Evolutionary conservation across 1,140 invertebrate species (phyloP), one percentile per base, ranked within the genome.

Genomic region (Liolophura sinensis): DNA sequence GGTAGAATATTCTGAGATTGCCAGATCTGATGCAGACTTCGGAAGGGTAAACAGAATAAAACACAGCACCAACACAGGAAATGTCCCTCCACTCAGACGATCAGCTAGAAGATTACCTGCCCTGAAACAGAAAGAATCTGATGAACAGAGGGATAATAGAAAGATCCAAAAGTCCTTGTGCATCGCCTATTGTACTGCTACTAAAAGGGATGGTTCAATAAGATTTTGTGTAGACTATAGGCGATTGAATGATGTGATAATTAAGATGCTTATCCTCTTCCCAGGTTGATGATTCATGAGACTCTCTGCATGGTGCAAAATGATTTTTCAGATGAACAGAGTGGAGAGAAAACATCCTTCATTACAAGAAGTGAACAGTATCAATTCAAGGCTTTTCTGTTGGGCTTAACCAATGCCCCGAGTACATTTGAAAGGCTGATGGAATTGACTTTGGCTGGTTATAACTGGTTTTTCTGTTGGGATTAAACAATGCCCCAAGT

Each of bases 381-480:
- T n/a, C n/a, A n/a, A n/a, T n/a, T n/a, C n/a, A n/a, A n/a, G n/a
- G n/a, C n/a, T n/a, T n/a, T n/a, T n/a, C n/a, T 18, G 0, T 31
- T 69, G 15, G 71, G 70, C 40, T 18, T 59, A 5, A 24, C 61
- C 0, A 55, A 16, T 11, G 62, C 58, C 31, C 69, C 79, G 22
- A 55, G 62, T 50, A 65, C 68, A 18, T 79, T 80, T 70, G 61
- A 75, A 64, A 31, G 73, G 60, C 56, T 72, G 12, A 76, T 82
- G 65, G 50, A 72, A 7, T 60, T 60, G 5, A 59, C 76, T 0
- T 65, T 75, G 64, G 31, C 49, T 24, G 73, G 69, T 0, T 66
- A n/a, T 62, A 65, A 3, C 51, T 63, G 62, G 31, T n/a, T n/a
- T n/a, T n/a, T n/a, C n/a, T n/a, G n/a, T n/a, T n/a, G n/a, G n/a